Evolutionary conservation across 2,113 vertebrate species (phyloP), one percentile per base, ranked within the genome.

Genomic region (Nothoprocta perdicaria): DNA sequence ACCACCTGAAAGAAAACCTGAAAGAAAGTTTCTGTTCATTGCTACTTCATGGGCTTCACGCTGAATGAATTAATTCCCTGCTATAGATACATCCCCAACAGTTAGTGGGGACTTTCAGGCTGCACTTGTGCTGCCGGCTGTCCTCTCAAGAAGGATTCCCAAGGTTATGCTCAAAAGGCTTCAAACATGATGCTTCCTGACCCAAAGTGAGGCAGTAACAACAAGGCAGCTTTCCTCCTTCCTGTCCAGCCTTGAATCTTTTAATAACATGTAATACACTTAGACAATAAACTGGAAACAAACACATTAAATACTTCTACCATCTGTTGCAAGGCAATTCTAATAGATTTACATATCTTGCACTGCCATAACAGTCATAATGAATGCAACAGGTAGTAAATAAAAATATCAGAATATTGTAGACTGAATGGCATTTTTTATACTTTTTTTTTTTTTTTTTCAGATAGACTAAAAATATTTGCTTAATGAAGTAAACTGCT

Each of bases 301-400:
- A 18, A 41, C 10, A 1, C 40, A 45, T 58, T 73, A 87, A 80
- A 76, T 82, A 65, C 41, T 92, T 75, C 48, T 89, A n/a, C 78
- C 93, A 93, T 91, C 89, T 93, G 89, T 73, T 71, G 69, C 35
- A 53, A 79, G 78, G 19, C 18, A 80, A 19, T 68, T 48, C 63
- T 26, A 79, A 43, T 40, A 74, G 65, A 89, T 92, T 91, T 57
- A 63, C 41, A 58, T 75, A 93, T 41, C 31, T 91, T 89, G 13
- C 1, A 14, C 17, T 92, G n/a, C 26, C 22, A 27, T 55, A 66
- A 67, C 27, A 72, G 26, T 33, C 43, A 9, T 67, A 60, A 73
- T 68, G 33, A 89, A 48, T 87, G 6, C 6, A 79, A 80, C 77
- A 81, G 24, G 4, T 23, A 80, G 22, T 53, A 77, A 88, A 41